Base-by-base conservation (phyloP, 2,888 invertebrate genomes). In the Dynastes hyllus region DNA sequence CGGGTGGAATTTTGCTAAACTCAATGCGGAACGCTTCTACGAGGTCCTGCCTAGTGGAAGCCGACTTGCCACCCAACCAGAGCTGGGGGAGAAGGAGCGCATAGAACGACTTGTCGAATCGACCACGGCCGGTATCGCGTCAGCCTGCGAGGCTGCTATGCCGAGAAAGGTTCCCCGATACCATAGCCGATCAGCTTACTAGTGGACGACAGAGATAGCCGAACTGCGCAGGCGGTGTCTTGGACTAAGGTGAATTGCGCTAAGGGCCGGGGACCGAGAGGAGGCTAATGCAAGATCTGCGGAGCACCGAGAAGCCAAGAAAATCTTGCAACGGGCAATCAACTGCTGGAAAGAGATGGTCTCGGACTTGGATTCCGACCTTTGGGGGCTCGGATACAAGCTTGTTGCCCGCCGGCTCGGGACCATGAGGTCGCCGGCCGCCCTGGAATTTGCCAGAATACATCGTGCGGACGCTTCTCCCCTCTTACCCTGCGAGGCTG, bases 131-230 rank as follows among this genome's bases (percentile, higher is more conserved):
- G 0, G n/a, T 16, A 45, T 45, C 22, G 40, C 16, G 45, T 16
- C 37, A 8, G 66, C 45, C 22, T 45, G 66, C 16, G 45, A 66
- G 1, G 45, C 66, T 13, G n/a, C 66, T 45, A 66, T 66, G 66
- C 40, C 66, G 3, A n/a, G 16, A 6, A 55, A 4, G 13, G 11
- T 8, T 45, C 45, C 8, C 45, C 29, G 16, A 6, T 9, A 5
- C 65, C 32, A 9, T 11, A 32, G 27, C 9, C 37, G 50, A 1
- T 8, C 1, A 8, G 45, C 45, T 45, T 45, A 45, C 11, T 45
- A 8, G 11, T 45, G 11, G 45, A 45, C 45, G 11, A 8, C 45
- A 45, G 45, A 9, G 45, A 8, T 8, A 45, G 45, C 9, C 9
- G 9, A 45, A 8, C 9, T 45, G 45, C 8, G 45, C 0, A 11